Evolutionary conservation across 2,888 invertebrate species (phyloP).

Genomic region (Trypoxylon attenuatum): DNA sequence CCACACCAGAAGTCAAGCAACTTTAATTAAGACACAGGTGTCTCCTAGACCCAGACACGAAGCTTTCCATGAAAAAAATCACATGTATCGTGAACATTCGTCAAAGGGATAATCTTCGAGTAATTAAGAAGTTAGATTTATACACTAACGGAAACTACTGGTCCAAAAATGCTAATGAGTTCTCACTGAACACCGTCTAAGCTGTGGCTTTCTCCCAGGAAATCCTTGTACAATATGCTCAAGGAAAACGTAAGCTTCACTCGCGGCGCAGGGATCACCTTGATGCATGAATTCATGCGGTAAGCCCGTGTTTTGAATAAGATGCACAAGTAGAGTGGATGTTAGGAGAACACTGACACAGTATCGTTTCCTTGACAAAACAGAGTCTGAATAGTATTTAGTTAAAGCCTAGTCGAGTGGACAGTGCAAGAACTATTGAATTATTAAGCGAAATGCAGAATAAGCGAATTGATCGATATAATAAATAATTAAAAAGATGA

Average conservation of each 20-base stretch:
- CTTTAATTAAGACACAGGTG: slow-evolving; percentile 69
- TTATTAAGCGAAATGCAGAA: too few species aligned
- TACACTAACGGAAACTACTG: too few species aligned
- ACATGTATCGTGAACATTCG: too few species aligned
- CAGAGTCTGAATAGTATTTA: too few species aligned
- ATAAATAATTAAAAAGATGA: too few species aligned
- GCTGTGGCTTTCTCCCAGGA: slow-evolving; percentile 30
- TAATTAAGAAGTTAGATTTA: too few species aligned
- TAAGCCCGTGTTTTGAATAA: slow-evolving; percentile 58
- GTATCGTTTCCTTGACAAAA: slow-evolving; percentile 43
- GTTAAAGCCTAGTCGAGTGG: too few species aligned
- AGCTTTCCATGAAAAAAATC: slow-evolving; percentile 9
- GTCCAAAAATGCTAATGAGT: slow-evolving; percentile 24
- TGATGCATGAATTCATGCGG: slow-evolving; percentile 65
- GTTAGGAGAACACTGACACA: slow-evolving; percentile 24
- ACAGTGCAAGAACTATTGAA: too few species aligned
- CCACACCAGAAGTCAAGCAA: slow-evolving; percentile 61
- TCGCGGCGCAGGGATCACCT: slow-evolving; percentile 46
- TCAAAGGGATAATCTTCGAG: too few species aligned
- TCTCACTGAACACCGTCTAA: slow-evolving; percentile 29
- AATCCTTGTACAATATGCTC: slow-evolving; percentile 50
- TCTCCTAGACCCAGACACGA: slow-evolving; percentile 23
- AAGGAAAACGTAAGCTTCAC: slow-evolving; percentile 11
- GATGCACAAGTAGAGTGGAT: slow-evolving; percentile 34
- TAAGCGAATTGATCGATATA: too few species aligned